phyloP scores from a whole-genome alignment of 1,140 invertebrate species.

The Globodera ellingtonae region DNA sequence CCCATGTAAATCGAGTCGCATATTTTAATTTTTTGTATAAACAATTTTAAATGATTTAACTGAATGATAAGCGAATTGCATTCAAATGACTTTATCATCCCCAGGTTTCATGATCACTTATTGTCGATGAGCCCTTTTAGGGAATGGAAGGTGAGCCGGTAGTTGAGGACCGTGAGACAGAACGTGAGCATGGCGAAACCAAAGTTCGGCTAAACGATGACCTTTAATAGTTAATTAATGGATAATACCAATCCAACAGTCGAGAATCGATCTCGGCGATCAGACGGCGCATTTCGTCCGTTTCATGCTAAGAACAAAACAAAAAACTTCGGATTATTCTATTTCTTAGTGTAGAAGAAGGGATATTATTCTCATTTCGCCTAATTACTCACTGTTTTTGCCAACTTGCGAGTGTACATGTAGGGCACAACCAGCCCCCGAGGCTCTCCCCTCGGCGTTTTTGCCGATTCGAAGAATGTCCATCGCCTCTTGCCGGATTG shows the following conservation, averaged over 20 bases:
- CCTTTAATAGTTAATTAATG: neutral
- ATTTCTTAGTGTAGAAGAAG: slow-evolving; percentile 3
- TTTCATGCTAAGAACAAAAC: slow-evolving; percentile 50
- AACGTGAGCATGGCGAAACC: slow-evolving; percentile 50
- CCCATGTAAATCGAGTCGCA: too few relatives aligned
- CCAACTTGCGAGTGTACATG: slow-evolving; percentile 43
- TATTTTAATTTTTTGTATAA: too few relatives aligned
- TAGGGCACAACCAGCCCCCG: slow-evolving; percentile 55
- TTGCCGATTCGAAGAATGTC: slow-evolving; percentile 58
- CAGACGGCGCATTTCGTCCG: slow-evolving; percentile 52
- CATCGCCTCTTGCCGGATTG: slow-evolving; percentile 39
- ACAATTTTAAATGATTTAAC: too few relatives aligned
- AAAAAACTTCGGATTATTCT: slow-evolving; percentile 15
- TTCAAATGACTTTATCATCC: too few relatives aligned
- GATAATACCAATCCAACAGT: slow-evolving; percentile 41
- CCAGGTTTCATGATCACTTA: too few relatives aligned
- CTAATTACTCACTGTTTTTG: slow-evolving; percentile 45
- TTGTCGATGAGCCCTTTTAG: neutral
- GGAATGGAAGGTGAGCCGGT: slow-evolving; percentile 6
- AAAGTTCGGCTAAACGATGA: slow-evolving; percentile 33
- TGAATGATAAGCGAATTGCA: too few relatives aligned
- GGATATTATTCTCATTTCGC: neutral
- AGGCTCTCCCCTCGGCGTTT: slow-evolving; percentile 56
- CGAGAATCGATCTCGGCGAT: slow-evolving; percentile 59
- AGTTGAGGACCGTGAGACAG: slow-evolving; percentile 36